phyloP scores from a whole-genome alignment of 2,113 vertebrate genomes.

The Bagarius yarrelli region DNA sequence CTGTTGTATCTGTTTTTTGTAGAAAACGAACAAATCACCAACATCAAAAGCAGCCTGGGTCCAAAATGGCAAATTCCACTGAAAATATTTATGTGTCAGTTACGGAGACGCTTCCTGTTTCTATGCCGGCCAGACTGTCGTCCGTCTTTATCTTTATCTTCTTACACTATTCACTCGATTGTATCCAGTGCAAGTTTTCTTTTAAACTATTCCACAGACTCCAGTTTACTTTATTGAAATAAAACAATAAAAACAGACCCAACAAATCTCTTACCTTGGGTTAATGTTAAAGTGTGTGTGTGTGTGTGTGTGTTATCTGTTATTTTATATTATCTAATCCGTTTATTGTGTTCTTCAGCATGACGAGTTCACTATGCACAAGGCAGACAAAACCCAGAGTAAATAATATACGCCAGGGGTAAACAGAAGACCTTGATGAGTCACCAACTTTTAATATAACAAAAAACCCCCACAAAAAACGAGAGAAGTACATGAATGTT shows the following conservation, averaged over 20 bases:
- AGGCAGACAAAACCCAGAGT: constrained; percentile 13
- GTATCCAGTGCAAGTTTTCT: too few species aligned
- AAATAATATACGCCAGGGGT: constrained; percentile 15
- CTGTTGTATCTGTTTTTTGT: neutral
- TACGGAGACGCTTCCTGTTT: neutral
- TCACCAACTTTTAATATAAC: neutral
- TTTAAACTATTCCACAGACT: too few species aligned
- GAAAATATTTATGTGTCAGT: neutral
- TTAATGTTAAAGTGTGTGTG: neutral
- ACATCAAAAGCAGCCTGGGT: neutral
- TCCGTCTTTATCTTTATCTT: neutral
- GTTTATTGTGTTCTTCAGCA: neutral
- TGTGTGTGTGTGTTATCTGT: neutral
- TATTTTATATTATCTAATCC: neutral
- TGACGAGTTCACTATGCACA: neutral
- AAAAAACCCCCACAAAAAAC: neutral
- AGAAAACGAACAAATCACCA: neutral
- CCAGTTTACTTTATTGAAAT: too few species aligned
- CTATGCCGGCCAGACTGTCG: neutral
- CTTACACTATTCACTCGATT: too few species aligned
- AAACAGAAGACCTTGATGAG: neutral
- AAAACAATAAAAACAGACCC: neutral
- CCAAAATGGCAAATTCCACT: neutral
- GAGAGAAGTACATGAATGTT: neutral
- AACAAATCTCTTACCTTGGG: neutral